Percentiles rank a stretch among this genome's conserved stretches.
Conservation (phyloP, 2,113 vertebrate genomes). For the Gymnocephalus cernua region DNA sequence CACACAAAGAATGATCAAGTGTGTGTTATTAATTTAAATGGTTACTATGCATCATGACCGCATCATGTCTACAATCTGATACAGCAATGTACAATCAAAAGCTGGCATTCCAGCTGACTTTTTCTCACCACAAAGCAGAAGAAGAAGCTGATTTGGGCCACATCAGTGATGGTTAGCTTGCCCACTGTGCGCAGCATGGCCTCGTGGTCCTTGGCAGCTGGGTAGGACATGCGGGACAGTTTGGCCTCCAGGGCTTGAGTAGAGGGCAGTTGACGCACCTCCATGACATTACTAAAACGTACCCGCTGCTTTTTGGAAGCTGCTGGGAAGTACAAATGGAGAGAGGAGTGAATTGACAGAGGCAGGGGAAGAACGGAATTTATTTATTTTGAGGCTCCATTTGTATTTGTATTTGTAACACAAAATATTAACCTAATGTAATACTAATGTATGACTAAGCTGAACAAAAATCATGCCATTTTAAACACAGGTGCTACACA, state of each 20-base stretch:
- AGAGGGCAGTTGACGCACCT: slow-evolving; percentile 95
- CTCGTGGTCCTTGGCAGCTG: slow-evolving; percentile 91
- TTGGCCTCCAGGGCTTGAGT: slow-evolving; percentile 97
- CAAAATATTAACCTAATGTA: not conserved
- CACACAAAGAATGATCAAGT: not conserved
- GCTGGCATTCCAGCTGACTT: not conserved
- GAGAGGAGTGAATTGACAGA: not conserved
- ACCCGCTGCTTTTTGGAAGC: slow-evolving; percentile 93
- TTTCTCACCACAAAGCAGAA: slow-evolving; percentile 96
- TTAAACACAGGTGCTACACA: not conserved
- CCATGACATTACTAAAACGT: slow-evolving; percentile 97
- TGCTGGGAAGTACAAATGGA: slow-evolving; percentile 43
- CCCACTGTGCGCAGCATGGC: slow-evolving; percentile 90
- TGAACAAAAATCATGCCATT: not conserved
- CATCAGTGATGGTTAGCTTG: slow-evolving; percentile 93
- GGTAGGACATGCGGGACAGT: slow-evolving; percentile 95
- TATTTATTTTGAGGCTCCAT: not conserved
- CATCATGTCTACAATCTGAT: not conserved
- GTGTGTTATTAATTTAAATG: not conserved
- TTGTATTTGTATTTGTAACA: not conserved
- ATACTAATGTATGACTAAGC: too few species aligned
- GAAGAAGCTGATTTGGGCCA: slow-evolving; percentile 99
- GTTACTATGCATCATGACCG: not conserved
- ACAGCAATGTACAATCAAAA: not conserved
- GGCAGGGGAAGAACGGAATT: too few species aligned